Evolutionary conservation across 2,797 vertebrate genomes (phyloP).

Genomic region (Pangasius sanitwongsei): DNA sequence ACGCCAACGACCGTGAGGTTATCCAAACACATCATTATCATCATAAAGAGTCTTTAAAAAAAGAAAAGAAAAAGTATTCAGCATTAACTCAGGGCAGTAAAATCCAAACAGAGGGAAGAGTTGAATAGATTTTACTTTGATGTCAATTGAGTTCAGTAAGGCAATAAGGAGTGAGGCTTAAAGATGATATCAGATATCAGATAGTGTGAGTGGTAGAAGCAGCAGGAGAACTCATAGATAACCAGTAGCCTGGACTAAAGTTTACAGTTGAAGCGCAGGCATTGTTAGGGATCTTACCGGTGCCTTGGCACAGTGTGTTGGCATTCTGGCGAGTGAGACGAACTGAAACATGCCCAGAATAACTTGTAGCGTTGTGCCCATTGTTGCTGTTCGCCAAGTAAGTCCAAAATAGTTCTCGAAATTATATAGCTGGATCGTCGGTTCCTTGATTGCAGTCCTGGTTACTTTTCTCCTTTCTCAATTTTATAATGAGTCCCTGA

Average conservation of each 20-base stretch:
- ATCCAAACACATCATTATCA: conserved; percentile 57
- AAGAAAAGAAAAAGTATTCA: conserved; percentile 41
- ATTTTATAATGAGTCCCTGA: conserved; percentile 37
- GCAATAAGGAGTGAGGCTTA: neutral
- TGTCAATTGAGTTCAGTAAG: neutral
- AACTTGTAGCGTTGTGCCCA: conserved; percentile 84
- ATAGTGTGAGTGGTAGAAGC: neutral
- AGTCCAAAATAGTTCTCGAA: conserved; percentile 66
- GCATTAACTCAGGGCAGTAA: conserved; percentile 39
- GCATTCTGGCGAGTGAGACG: conserved; percentile 79
- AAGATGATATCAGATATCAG: neutral
- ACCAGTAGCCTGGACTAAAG: neutral
- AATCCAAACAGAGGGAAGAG: neutral
- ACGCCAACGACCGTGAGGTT: conserved; percentile 72
- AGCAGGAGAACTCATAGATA: neutral
- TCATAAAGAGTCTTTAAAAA: conserved; percentile 37
- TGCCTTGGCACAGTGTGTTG: conserved; percentile 77
- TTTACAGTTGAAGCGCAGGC: neutral
- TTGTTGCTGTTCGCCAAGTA: conserved; percentile 71
- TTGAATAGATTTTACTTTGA: neutral
- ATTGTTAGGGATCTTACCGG: conserved; percentile 49
- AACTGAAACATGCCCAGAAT: conserved; percentile 85
- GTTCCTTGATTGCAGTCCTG: conserved; percentile 8
- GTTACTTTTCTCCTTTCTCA: conserved; percentile 44
- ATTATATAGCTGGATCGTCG: conserved; percentile 61